These are phyloP conservation scores for Calypte anna DNA, from an alignment of 2,113 vertebrate genomes.

Conservation along the genomic window DNA sequence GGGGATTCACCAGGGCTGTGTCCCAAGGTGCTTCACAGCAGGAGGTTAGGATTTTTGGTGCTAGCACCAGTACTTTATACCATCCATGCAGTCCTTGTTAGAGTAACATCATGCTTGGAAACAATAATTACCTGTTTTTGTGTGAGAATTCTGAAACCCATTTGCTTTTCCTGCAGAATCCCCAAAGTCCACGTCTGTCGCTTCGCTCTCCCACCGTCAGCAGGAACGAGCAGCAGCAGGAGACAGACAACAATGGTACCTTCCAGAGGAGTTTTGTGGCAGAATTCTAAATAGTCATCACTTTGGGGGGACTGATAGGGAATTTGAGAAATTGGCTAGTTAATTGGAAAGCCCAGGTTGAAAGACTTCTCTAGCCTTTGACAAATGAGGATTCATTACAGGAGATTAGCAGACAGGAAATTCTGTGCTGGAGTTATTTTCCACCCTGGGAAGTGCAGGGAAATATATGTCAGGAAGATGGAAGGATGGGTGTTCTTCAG, in stretches of 20 bases:
- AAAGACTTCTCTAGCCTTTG: neutral
- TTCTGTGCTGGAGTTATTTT: neutral
- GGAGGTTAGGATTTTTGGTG: no score
- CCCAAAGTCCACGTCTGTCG: neutral
- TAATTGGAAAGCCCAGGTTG: neutral
- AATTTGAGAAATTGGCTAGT: neutral
- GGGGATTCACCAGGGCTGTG: no score
- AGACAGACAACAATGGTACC: neutral
- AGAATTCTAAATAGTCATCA: neutral
- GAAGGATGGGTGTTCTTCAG: neutral
- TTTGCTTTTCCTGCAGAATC: constrained; percentile 39
- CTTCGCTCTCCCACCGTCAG: neutral
- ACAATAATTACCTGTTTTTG: rapidly evolving
- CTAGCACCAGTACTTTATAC: rapidly evolving
- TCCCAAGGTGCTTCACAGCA: no score
- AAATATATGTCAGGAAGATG: neutral
- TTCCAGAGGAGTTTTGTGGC: neutral
- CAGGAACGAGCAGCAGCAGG: neutral
- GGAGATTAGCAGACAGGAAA: neutral
- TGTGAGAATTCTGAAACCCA: neutral
- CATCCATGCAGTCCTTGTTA: no score
- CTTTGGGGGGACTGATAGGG: neutral
- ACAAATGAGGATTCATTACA: neutral
- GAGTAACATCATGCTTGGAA: rapidly evolving
- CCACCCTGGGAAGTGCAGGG: neutral